Percentiles rank a stretch among this genome's conserved stretches.
Evolutionary conservation across 2,888 invertebrate genomes (phyloP).

Genomic region (Crossocerus cetratus): DNA sequence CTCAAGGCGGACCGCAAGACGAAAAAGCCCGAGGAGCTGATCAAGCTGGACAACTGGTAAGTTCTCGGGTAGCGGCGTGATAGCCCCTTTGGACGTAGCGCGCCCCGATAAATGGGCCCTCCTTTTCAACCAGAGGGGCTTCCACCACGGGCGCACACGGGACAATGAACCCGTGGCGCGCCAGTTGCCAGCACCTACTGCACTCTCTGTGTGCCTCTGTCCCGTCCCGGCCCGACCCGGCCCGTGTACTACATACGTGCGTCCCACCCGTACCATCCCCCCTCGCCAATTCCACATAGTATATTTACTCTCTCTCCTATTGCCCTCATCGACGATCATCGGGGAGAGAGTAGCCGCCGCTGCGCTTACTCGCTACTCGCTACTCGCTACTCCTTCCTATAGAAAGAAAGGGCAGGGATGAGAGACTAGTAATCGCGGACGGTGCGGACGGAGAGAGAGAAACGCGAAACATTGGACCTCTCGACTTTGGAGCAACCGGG

Average conservation of each 20-base stretch:
- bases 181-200: slow-evolving; percentile 68
- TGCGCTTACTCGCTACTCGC: too few relatives aligned
- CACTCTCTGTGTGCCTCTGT: background rate
- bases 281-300: slow-evolving; percentile 35
- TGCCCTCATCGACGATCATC: slow-evolving; percentile 49
- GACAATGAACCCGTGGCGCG: slow-evolving; percentile 76
- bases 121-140: slow-evolving; percentile 58
- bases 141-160: slow-evolving; percentile 61
- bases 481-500: too few relatives aligned
- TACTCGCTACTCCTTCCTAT: too few relatives aligned
- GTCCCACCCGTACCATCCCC: slow-evolving; percentile 49
- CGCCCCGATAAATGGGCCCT: slow-evolving; percentile 46
- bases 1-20: slow-evolving; percentile 93
- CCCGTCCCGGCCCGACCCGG: too few relatives aligned
- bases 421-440: too few relatives aligned
- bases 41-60: slow-evolving; percentile 97
- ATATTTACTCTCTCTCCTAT: slow-evolving; percentile 57
- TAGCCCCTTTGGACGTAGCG: slow-evolving; percentile 36
- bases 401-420: too few relatives aligned
- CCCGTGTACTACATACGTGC: too few relatives aligned
- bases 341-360: slow-evolving; percentile 6
- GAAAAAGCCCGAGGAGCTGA: slow-evolving; percentile 95
- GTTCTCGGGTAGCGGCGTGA: slow-evolving; percentile 73
- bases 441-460: too few relatives aligned
- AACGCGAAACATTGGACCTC: too few relatives aligned